Conservation (phyloP, 1,140 invertebrate species). For the Luehdorfia chinensis region DNA sequence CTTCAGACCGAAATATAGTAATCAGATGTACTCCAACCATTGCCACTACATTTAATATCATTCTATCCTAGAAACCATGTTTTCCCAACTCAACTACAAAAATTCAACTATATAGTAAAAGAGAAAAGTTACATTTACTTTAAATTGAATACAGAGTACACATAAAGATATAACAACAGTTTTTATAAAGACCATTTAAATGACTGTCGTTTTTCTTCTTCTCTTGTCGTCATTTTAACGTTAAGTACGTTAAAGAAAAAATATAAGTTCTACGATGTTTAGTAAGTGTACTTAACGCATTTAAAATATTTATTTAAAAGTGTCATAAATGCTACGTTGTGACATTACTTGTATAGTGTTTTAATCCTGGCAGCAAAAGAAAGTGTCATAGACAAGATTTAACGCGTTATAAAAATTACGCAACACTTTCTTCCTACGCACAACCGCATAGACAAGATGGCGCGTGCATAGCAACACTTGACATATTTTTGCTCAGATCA, state of each 20-base stretch:
- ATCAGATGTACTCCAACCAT: too few species aligned
- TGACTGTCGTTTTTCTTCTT: too few species aligned
- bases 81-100: too few species aligned
- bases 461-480: slow-evolving; percentile 27
- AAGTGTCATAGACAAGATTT: slow-evolving; percentile 8
- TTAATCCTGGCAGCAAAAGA: slow-evolving; percentile 12
- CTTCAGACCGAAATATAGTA: too few species aligned
- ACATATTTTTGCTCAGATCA: slow-evolving; percentile 46
- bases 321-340: neutral
- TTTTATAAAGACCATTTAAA: neutral
- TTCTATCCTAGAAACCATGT: too few species aligned
- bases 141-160: neutral
- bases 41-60: too few species aligned
- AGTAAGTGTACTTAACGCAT: slow-evolving; percentile 3
- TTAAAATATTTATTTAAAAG: slow-evolving; percentile 9
- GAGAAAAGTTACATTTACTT: neutral
- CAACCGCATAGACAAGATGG: slow-evolving; percentile 23
- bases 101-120: neutral
- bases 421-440: slow-evolving; percentile 12
- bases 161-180: neutral
- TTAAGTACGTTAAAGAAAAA: too few species aligned
- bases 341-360: slow-evolving; percentile 1
- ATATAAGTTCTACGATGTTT: too few species aligned
- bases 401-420: slow-evolving; percentile 16
- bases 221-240: too few species aligned